Base-by-base conservation (phyloP, 2,113 vertebrate species). In the Tiliqua scincoides region DNA sequence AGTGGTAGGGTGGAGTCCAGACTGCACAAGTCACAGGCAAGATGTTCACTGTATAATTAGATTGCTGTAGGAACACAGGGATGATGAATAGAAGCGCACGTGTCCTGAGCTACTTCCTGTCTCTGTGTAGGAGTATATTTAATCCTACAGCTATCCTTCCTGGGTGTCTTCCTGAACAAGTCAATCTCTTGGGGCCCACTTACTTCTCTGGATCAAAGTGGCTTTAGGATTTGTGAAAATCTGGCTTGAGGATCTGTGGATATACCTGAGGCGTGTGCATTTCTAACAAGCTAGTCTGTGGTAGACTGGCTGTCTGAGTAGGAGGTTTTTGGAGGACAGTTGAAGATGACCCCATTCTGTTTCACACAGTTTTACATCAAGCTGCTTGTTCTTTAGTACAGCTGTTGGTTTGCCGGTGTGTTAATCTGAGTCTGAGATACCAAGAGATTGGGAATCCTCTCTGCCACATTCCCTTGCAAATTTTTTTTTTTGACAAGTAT, bases 51-150 rank as follows among this genome's bases (percentile, higher is more conserved):
- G 48, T 78, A 73, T 67, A 30, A 27, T 0, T 3, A 1, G 9
- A 72, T 82, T 43, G 32, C n/a, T 48, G 5, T 81, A 52, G 10
- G 8, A 87, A 10, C 0, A 0, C 63, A 5, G 75, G 71, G 43
- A 67, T 84, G 67, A 79, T 37, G 30, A 23, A 23, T 18, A 2
- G 17, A 3, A 59, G 59, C 17, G 20, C 11, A 37, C 72, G 20
- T 0, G 0, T 75, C 90, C 86, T 79, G 40, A 52, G 85, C 81
- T 90, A 11, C 59, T 77, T 76, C 85, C 80, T 57, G 43, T 3
- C 43, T 1, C 85, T 76, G 67, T 52, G 43, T 21, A 81, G 84
- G 80, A 70, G 76, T 70, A 82, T 2, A 59, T 80, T 85, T 83
- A 74, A 80, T 35, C 43, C 48, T 52, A n/a, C 25, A 27, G 17